Evolutionary conservation across 2,113 vertebrate species (phyloP).

Genomic region (Oryzias melastigma): DNA sequence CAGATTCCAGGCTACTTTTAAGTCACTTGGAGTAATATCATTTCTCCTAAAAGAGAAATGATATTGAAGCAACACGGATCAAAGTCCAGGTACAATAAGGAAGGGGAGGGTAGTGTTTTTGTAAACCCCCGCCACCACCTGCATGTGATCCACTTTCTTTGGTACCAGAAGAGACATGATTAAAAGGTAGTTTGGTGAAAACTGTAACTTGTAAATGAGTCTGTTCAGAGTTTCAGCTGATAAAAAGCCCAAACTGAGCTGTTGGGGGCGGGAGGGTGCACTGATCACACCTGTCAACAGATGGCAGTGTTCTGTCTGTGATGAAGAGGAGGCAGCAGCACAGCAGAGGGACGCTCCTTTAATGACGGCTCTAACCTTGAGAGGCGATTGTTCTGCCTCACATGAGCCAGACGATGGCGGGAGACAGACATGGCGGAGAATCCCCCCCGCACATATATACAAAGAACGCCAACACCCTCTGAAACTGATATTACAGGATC

Average conservation of each 20-base stretch:
- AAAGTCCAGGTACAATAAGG: too few species aligned
- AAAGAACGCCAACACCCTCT: conserved; percentile 49
- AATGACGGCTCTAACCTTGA: conserved; percentile 60
- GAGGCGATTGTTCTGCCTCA: conserved; percentile 37
- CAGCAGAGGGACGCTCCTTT: conserved; percentile 30
- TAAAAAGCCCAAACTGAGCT: neutral
- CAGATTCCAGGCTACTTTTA: too few species aligned
- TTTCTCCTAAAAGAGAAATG: too few species aligned
- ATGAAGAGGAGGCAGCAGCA: conserved; percentile 44
- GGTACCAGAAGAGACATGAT: too few species aligned
- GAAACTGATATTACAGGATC: conserved; percentile 29
- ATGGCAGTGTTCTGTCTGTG: conserved; percentile 74
- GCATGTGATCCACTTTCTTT: too few species aligned
- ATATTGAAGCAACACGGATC: too few species aligned
- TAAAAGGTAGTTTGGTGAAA: too few species aligned
- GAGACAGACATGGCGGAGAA: conserved; percentile 24
- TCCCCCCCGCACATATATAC: conserved; percentile 10
- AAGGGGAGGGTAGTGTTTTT: too few species aligned
- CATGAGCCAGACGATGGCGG: conserved; percentile 16
- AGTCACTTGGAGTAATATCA: too few species aligned
- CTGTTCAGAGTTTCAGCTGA: neutral
- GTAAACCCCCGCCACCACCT: too few species aligned
- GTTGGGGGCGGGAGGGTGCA: conserved; percentile 40
- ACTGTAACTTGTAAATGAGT: neutral
- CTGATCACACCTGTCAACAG: conserved; percentile 66